Evolutionary conservation across 2,113 vertebrate genomes (phyloP).

Genomic region (Prietella phreatophila): DNA sequence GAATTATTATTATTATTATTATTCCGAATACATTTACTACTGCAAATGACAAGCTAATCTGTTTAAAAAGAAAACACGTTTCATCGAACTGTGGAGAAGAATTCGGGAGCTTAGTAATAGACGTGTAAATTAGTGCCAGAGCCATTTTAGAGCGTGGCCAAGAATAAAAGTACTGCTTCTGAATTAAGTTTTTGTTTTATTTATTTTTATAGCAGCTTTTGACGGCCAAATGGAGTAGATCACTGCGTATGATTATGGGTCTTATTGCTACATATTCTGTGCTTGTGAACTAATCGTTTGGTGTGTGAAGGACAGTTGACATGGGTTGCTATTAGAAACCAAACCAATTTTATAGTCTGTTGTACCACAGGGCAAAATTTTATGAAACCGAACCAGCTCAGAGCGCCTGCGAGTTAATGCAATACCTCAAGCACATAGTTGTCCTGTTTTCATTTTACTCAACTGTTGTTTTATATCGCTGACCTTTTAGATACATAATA

Average conservation of each 20-base stretch:
- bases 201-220: slow-evolving; percentile 31
- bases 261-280: background rate
- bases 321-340: slow-evolving; percentile 7
- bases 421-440: slow-evolving; percentile 17
- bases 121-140: slow-evolving; percentile 30
- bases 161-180: background rate
- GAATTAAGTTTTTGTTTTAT: slow-evolving; percentile 27
- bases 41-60: slow-evolving; percentile 8
- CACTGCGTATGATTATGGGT: background rate
- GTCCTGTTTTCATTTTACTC: slow-evolving; percentile 5
- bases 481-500: slow-evolving; percentile 32
- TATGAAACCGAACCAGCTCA: slow-evolving; percentile 5
- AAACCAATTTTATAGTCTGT: background rate
- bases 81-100: background rate
- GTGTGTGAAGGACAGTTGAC: background rate
- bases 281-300: background rate
- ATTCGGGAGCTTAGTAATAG: background rate
- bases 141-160: background rate
- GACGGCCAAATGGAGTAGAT: background rate
- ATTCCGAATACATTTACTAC: background rate
- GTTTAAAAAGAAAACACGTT: slow-evolving; percentile 5
- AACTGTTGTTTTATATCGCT: slow-evolving; percentile 16
- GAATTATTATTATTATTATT: background rate
- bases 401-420: background rate
- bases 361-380: slow-evolving; percentile 5